A percentile compares a stretch with the other conserved stretches of the same genome.
These are phyloP conservation scores for Temnothorax nylanderi DNA, from an alignment of 1,140 invertebrate genomes.

Conservation along the genomic window DNA sequence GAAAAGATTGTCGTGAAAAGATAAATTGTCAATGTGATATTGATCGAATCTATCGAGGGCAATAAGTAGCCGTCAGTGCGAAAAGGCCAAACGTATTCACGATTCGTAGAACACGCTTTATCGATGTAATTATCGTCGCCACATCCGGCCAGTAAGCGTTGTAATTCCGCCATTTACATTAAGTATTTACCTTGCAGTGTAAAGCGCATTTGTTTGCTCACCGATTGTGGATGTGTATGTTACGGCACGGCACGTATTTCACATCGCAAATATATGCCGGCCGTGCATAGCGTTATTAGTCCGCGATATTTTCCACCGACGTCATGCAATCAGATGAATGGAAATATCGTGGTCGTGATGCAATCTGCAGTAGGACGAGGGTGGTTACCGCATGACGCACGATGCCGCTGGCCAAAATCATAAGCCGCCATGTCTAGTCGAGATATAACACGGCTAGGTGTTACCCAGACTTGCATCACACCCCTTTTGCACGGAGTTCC, in stretches of 20 bases:
- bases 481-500: slow-evolving; percentile 27
- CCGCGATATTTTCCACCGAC: slow-evolving; percentile 48
- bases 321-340: slow-evolving; percentile 55
- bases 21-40: neutral
- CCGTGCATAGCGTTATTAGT: slow-evolving; percentile 51
- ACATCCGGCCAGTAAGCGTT: slow-evolving; percentile 15
- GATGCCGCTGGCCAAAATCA: slow-evolving; percentile 47
- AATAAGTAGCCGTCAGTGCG: neutral
- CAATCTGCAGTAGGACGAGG: slow-evolving; percentile 49
- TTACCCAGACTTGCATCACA: slow-evolving; percentile 44
- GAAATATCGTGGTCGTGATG: slow-evolving; percentile 54
- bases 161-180: slow-evolving; percentile 50
- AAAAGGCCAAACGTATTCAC: neutral
- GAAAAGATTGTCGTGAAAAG: neutral
- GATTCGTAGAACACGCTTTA: slow-evolving; percentile 25
- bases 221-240: slow-evolving; percentile 37
- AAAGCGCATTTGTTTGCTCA: slow-evolving; percentile 37
- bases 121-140: slow-evolving; percentile 41
- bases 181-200: slow-evolving; percentile 47
- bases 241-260: slow-evolving; percentile 27
- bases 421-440: slow-evolving; percentile 46
- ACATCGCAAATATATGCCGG: slow-evolving; percentile 26
- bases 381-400: slow-evolving; percentile 44
- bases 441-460: slow-evolving; percentile 57
- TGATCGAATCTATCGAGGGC: neutral